Evolutionary conservation across 2,888 invertebrate species (phyloP), one percentile per base, ranked within the genome.

Genomic region (Yponomeuta evonymella): DNA sequence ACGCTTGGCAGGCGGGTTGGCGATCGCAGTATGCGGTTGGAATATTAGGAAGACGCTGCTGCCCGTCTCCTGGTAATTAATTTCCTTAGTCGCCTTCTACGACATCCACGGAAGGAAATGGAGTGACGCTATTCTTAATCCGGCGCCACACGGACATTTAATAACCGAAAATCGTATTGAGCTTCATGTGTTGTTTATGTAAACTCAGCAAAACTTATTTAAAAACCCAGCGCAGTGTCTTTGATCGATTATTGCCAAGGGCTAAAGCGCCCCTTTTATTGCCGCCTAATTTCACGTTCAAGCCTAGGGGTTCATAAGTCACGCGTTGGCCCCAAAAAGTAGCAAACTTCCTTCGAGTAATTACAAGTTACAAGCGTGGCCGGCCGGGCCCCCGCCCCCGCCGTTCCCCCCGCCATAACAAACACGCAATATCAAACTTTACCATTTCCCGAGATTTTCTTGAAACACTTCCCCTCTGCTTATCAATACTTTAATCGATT

Each of bases 341-440:
- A 86, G 80, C 80, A 76, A 87, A 88, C 83, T 89, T 87, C 83
- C 83, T 86, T 83, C 81, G 79, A 74, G 83, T 84, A 90, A 90
- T 90, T 90, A 90, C 87, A 87, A 84, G 86, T 90, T 90, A 89
- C 87, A 87, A 84, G 86, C 85, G 86, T 87, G 85, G 51, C 51
- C 8, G 15, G 15, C 51, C 15, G 3, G 15, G 15, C 51, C 51
- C 15, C 51, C 15, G 15, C 12, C 51, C 51, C 51, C 51, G 51
- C 51, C 76, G 1, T 64, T 58, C 62, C 71, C 84, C 84, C 84
- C 79, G 73, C 75, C 75, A 75, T 77, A 9, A 68, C 23, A 76
- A 77, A 80, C 90, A 90, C 89, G 90, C 90, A 83, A 90, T 85
- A 76, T 76, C 74, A 78, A 79, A 76, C 78, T 81, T 86, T 84